Evolutionary conservation across 2,797 vertebrate genomes (phyloP).

Genomic region (Falco rusticolus): DNA sequence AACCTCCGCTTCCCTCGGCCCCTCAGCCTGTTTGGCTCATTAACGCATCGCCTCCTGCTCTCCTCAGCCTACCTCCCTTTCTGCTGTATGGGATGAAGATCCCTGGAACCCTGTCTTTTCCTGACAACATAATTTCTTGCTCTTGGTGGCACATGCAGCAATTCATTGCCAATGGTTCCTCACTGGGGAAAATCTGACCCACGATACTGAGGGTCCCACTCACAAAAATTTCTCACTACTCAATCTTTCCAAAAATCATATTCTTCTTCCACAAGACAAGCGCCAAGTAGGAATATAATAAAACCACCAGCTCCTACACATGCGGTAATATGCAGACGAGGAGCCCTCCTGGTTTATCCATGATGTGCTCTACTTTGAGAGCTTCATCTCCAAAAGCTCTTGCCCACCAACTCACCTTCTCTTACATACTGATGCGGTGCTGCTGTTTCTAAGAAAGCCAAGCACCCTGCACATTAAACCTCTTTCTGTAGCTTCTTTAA

Average conservation of each 20-base stretch:
- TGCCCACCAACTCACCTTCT: background rate
- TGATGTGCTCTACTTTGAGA: background rate
- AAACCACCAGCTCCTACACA: background rate
- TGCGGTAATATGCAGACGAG: accelerated
- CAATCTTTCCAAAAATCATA: background rate
- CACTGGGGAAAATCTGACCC: conserved; percentile 22
- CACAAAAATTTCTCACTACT: background rate
- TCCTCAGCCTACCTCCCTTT: background rate
- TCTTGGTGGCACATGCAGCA: background rate
- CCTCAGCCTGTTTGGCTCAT: background rate
- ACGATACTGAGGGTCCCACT: background rate
- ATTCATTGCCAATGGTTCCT: background rate
- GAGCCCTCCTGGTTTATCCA: background rate
- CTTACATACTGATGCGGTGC: background rate
- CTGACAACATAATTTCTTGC: background rate
- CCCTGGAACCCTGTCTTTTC: background rate
- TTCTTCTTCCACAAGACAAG: conserved; percentile 8
- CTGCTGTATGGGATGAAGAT: background rate
- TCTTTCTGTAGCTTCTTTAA: background rate
- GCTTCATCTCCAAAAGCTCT: background rate
- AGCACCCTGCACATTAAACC: background rate
- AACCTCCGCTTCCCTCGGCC: background rate
- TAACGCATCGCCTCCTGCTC: background rate
- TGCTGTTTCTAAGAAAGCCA: background rate
- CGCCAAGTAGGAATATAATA: background rate